Evolutionary conservation across 2,797 vertebrate species (phyloP).

Genomic region (Gallinago nigripennis): DNA sequence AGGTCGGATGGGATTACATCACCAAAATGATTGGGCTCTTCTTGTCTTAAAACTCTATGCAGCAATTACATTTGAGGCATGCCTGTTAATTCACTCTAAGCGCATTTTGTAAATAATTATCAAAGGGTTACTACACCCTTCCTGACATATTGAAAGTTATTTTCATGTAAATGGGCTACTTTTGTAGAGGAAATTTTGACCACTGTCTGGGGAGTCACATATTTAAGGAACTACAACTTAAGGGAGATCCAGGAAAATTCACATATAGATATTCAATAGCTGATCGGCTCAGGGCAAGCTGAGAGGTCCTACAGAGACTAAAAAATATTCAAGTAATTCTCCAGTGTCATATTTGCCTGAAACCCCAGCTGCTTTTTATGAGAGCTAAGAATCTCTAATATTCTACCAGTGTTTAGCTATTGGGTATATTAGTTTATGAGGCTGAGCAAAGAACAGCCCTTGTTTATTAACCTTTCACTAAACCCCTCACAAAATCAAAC

Average conservation of each 20-base stretch:
- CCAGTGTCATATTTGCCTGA: background rate
- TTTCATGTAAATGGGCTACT: conserved; percentile 8
- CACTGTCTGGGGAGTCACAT: background rate
- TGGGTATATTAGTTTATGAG: conserved; percentile 34
- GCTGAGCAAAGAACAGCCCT: background rate
- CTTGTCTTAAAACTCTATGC: background rate
- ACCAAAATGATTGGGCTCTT: background rate
- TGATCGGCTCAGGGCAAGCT: background rate
- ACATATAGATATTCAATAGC: background rate
- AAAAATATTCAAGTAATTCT: conserved; percentile 9
- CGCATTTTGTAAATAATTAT: conserved; percentile 26
- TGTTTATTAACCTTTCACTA: conserved; percentile 42
- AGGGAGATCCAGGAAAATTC: background rate
- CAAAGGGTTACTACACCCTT: background rate
- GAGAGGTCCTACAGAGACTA: background rate
- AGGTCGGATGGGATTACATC: background rate
- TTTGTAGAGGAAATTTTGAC: background rate
- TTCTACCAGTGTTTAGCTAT: conserved; percentile 12
- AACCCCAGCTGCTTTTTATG: conserved; percentile 15
- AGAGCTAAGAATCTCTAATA: conserved; percentile 2
- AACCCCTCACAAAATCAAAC: conserved; percentile 26
- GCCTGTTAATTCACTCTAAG: background rate
- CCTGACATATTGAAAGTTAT: background rate
- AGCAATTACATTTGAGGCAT: background rate
- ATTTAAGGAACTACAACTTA: conserved; percentile 4